phyloP scores from a whole-genome alignment of 2,113 vertebrate species.

The Eublepharis macularius region DNA sequence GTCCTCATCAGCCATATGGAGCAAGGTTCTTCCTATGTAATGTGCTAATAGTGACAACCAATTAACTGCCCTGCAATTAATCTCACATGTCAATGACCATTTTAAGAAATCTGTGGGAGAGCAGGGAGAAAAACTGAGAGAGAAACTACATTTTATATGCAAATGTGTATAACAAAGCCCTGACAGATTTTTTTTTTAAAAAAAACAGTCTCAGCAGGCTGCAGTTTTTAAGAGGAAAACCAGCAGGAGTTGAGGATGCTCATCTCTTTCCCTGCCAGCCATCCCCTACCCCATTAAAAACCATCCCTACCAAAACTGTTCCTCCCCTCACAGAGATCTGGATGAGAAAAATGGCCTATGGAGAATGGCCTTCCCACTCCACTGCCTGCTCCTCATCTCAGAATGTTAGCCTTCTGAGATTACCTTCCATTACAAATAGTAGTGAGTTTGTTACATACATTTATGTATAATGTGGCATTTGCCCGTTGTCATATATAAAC shows the following conservation, averaged over 20 bases:
- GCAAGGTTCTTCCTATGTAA: neutral
- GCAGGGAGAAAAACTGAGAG: neutral
- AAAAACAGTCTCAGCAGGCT: neutral
- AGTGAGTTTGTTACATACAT: neutral
- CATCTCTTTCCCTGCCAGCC: neutral
- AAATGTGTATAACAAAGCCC: neutral
- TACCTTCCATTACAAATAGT: neutral
- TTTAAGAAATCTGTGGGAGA: neutral
- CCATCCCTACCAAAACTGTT: too few species aligned
- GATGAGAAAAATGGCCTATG: too few species aligned
- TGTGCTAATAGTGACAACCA: neutral
- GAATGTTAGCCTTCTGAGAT: too few species aligned
- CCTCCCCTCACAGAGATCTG: neutral
- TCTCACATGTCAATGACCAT: neutral
- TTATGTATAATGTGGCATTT: neutral
- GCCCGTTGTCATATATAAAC: neutral
- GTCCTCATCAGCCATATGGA: neutral
- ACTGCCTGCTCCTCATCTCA: too few species aligned
- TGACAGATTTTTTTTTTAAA: neutral
- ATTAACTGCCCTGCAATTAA: conserved; percentile 4
- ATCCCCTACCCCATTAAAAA: neutral
- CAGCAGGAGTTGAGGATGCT: neutral
- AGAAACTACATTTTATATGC: neutral
- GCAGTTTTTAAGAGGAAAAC: neutral
- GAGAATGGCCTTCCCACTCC: neutral